These are phyloP conservation scores for Teleopsis dalmanni DNA, from an alignment of 1,140 invertebrate genomes.

Conservation along the genomic window DNA sequence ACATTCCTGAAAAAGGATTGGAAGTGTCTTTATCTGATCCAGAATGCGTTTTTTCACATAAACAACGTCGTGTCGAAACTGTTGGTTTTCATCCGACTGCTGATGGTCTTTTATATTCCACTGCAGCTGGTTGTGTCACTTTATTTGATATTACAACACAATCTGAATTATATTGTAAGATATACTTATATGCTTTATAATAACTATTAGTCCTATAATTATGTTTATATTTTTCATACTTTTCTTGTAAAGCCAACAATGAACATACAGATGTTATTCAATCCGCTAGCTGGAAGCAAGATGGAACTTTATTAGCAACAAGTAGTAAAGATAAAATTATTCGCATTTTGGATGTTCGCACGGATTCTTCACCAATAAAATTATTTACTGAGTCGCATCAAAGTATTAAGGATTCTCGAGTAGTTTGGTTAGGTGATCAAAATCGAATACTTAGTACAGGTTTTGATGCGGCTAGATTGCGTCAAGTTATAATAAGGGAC, in stretches of 20 bases:
- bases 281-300: slow-evolving; percentile 73
- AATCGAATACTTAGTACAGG: slow-evolving; percentile 76
- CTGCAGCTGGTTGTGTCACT: slow-evolving; percentile 71
- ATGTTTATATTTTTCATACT: neutral
- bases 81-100: slow-evolving; percentile 80
- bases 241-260: slow-evolving; percentile 53
- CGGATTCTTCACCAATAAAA: slow-evolving; percentile 51
- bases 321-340: slow-evolving; percentile 79
- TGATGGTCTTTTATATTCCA: slow-evolving; percentile 75
- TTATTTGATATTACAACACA: slow-evolving; percentile 79
- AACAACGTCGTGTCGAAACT: slow-evolving; percentile 74
- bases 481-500: slow-evolving; percentile 83
- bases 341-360: slow-evolving; percentile 71
- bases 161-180: slow-evolving; percentile 70
- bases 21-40: slow-evolving; percentile 70
- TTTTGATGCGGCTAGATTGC: slow-evolving; percentile 65
- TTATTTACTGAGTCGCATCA: slow-evolving; percentile 68
- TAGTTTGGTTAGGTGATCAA: slow-evolving; percentile 80
- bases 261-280: slow-evolving; percentile 79
- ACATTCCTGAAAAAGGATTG: slow-evolving; percentile 71
- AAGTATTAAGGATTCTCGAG: slow-evolving; percentile 82
- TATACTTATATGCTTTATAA: neutral
- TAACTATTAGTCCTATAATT: neutral
- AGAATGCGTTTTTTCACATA: slow-evolving; percentile 72
- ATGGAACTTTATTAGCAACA: slow-evolving; percentile 66